Percentiles rank a stretch among this genome's conserved stretches.
Conservation (phyloP, 2,113 vertebrate genomes). For the Archocentrus centrarchus region DNA sequence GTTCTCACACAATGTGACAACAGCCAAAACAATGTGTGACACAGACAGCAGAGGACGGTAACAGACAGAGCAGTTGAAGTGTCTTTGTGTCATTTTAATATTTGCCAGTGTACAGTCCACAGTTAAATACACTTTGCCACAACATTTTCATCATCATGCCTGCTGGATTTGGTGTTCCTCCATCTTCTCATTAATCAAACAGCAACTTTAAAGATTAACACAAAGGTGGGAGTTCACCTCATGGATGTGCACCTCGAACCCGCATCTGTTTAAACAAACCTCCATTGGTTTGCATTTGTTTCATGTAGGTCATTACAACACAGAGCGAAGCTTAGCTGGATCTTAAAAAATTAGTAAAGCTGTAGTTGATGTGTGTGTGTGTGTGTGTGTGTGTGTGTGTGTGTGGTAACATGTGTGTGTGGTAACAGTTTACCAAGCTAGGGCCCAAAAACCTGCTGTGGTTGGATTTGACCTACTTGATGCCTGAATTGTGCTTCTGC, state of each 20-base stretch:
- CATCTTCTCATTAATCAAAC: too few relatives aligned
- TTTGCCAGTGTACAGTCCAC: background rate
- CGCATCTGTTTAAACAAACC: background rate
- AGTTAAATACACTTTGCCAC: background rate
- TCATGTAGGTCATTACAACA: background rate
- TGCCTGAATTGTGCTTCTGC: background rate
- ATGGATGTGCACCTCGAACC: background rate
- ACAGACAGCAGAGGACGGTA: background rate
- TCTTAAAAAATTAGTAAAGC: background rate
- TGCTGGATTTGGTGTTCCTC: too few relatives aligned
- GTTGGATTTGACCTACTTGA: background rate
- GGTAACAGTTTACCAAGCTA: background rate
- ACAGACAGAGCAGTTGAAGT: background rate
- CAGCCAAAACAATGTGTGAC: slow-evolving; percentile 13
- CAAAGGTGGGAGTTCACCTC: too few relatives aligned
- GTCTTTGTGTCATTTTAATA: background rate
- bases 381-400: too few relatives aligned
- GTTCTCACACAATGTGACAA: background rate
- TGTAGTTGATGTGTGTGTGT: background rate
- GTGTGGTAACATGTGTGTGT: too few relatives aligned
- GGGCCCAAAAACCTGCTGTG: background rate
- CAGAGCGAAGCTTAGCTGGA: background rate
- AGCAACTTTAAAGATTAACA: background rate
- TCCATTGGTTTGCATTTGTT: background rate
- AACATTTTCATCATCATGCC: background rate